A percentile compares a stretch with the other conserved stretches of the same genome.
These are phyloP conservation scores for Pseudochromis fuscus DNA, from an alignment of 2,797 vertebrate genomes.

Conservation along the genomic window DNA sequence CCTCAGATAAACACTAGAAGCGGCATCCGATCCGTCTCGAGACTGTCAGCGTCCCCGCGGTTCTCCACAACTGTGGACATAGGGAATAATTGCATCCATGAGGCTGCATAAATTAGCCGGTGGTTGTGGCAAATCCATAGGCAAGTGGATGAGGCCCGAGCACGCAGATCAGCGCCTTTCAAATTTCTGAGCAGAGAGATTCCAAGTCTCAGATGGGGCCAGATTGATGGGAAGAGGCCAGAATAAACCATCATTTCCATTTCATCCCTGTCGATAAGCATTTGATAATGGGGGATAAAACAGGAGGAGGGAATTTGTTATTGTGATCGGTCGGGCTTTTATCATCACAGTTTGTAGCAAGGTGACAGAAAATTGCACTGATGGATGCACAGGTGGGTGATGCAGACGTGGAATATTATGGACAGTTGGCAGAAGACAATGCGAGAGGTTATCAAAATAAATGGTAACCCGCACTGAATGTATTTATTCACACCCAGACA, in stretches of 20 bases:
- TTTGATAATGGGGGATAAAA: conserved; percentile 57
- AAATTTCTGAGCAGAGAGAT: conserved; percentile 57
- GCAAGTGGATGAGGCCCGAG: conserved; percentile 60
- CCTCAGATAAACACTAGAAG: conserved; percentile 68
- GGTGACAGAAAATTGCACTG: conserved; percentile 71
- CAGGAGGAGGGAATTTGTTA: conserved; percentile 57
- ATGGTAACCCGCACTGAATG: conserved; percentile 27
- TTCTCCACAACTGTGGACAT: conserved; percentile 62
- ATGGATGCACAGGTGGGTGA: conserved; percentile 62
- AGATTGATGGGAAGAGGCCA: conserved; percentile 64
- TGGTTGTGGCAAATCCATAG: conserved; percentile 71
- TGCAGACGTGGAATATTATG: conserved; percentile 41
- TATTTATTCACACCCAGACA: conserved; percentile 42
- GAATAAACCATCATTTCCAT: conserved; percentile 78
- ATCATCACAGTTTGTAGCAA: conserved; percentile 67
- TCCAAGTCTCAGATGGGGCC: conserved; percentile 55
- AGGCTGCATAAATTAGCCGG: conserved; percentile 81
- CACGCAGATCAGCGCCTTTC: conserved; percentile 63
- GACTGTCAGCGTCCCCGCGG: conserved; percentile 44
- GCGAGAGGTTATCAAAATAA: conserved; percentile 50
- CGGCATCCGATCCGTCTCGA: conserved; percentile 57
- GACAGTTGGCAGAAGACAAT: conserved; percentile 45
- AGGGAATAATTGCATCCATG: conserved; percentile 82
- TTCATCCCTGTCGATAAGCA: conserved; percentile 75
- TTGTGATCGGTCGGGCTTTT: conserved; percentile 67